These are phyloP conservation scores for human DNA, from an alignment of 2,113 vertebrate genomes.

Conservation along the genomic window DNA sequence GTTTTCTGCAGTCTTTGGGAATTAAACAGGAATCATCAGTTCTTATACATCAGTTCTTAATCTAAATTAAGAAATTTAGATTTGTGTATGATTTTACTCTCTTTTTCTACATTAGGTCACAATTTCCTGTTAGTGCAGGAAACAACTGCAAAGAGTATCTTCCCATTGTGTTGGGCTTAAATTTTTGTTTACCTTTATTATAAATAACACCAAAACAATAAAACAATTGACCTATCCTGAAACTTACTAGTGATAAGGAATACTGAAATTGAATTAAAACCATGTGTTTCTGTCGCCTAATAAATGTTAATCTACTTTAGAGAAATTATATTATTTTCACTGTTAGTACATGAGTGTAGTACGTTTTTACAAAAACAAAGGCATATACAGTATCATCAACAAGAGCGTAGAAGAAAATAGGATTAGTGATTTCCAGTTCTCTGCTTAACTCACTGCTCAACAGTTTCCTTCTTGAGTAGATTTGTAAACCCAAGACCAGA, in stretches of 20 bases:
- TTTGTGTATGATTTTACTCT: not conserved
- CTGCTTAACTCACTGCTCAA: not conserved
- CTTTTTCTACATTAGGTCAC: not conserved
- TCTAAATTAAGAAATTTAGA: not conserved
- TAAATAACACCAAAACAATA: not conserved
- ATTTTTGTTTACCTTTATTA: constrained; percentile 24
- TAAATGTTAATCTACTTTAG: constrained; percentile 13
- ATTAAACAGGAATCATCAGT: constrained; percentile 47
- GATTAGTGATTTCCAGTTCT: not conserved
- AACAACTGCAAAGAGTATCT: not conserved
- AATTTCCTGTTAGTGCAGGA: constrained; percentile 31
- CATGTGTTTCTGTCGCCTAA: constrained; percentile 28
- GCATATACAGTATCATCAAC: not conserved
- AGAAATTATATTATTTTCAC: constrained; percentile 39
- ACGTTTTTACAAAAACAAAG: not conserved
- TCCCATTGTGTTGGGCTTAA: not conserved
- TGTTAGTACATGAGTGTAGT: not conserved
- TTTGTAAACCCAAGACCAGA: constrained; percentile 33
- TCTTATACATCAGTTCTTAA: not conserved
- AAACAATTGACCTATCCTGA: not conserved
- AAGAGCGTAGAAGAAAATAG: not conserved
- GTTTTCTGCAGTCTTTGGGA: not conserved
- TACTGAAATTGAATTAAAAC: constrained; percentile 43
- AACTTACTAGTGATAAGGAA: not conserved
- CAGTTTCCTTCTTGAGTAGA: not conserved